Evolutionary conservation across 2,888 invertebrate genomes (phyloP).

Genomic region (Thecophora atra): DNA sequence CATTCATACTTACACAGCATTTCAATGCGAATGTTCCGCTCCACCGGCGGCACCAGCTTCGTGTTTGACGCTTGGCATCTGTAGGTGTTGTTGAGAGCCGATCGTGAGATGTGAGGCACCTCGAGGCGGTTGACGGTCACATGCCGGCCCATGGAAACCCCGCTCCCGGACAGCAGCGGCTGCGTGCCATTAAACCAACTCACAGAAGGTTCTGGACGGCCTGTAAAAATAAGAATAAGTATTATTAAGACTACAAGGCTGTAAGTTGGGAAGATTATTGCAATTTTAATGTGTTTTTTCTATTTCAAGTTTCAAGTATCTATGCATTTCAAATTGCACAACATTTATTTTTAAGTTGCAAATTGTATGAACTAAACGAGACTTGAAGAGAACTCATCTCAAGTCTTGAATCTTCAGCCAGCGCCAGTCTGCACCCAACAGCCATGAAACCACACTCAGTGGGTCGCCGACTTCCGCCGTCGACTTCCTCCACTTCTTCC

Average conservation of each 20-base stretch:
- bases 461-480: slow-evolving; percentile 4
- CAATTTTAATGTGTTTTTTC: background rate
- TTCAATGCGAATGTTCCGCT: slow-evolving; percentile 83
- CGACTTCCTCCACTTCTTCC: background rate
- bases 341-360: background rate
- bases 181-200: slow-evolving; percentile 83
- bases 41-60: slow-evolving; percentile 83
- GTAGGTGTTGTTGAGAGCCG: slow-evolving; percentile 84
- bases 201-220: slow-evolving; percentile 85
- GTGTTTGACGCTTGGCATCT: slow-evolving; percentile 90
- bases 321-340: background rate
- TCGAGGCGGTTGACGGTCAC: slow-evolving; percentile 83
- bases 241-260: background rate
- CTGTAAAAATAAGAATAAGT: slow-evolving; percentile 65
- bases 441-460: slow-evolving; percentile 13
- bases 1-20: slow-evolving; percentile 77
- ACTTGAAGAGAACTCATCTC: background rate
- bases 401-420: background rate
- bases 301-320: background rate
- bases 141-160: slow-evolving; percentile 76
- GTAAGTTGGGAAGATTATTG: background rate
- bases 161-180: slow-evolving; percentile 76
- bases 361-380: background rate
- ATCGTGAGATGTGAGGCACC: slow-evolving; percentile 77
- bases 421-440: background rate